These are phyloP conservation scores for Rhopalosiphum padi DNA, from an alignment of 1,140 invertebrate genomes.

Conservation along the genomic window DNA sequence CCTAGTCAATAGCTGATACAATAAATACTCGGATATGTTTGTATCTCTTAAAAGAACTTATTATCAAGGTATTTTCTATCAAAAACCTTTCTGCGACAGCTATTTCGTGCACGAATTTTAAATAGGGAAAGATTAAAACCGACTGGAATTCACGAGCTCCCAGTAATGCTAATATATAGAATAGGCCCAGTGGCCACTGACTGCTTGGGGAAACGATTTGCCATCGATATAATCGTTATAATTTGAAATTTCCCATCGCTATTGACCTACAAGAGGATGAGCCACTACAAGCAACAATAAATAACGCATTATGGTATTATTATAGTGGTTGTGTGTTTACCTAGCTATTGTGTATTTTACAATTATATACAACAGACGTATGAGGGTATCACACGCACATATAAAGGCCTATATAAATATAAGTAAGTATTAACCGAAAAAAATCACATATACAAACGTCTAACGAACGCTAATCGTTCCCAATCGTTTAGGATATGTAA, in stretches of 20 bases:
- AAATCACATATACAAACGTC: not conserved
- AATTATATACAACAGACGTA: not conserved
- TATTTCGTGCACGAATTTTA: not conserved
- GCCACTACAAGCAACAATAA: not conserved
- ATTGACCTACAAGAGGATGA: not conserved
- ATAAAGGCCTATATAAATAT: not conserved
- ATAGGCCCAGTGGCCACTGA: not conserved
- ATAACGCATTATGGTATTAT: not conserved
- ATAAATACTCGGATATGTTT: not conserved
- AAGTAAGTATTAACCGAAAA: not conserved
- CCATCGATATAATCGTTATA: not conserved
- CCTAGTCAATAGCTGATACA: not conserved
- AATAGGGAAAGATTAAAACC: not conserved
- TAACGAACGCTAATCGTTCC: not conserved
- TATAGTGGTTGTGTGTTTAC: not conserved
- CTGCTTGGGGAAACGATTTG: not conserved
- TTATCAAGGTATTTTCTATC: not conserved
- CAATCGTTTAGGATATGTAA: not conserved
- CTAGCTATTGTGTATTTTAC: not conserved
- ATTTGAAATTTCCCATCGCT: not conserved
- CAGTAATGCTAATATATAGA: not conserved
- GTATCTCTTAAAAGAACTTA: not conserved
- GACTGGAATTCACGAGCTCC: not conserved
- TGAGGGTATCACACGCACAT: slow-evolving; percentile 26
- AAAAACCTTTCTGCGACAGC: no score